Base-by-base conservation (phyloP, 2,888 invertebrate species). In the Drosophila niveifrons region DNA sequence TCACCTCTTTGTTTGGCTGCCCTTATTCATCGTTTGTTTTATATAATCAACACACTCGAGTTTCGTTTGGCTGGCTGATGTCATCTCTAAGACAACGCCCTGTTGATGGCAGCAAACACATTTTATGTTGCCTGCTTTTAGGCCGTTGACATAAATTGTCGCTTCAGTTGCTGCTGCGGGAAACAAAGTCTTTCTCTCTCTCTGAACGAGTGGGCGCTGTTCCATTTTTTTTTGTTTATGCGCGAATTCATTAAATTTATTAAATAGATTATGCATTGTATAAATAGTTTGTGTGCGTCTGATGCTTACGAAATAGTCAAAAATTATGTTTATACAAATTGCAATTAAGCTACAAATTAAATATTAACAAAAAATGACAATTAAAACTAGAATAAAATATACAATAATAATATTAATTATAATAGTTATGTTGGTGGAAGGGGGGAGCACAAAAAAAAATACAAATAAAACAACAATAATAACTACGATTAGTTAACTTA, bases 281-380 rank as follows among this genome's bases (percentile, higher is more conserved):
- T 82, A 82, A 82, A 85, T 82, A 85, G 63, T 62, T 23, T 23
- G 46, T 56, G 47, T 62, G 53, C 48, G 56, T 13, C 53, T 46
- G 46, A 39, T 34, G 23, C 75, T 78, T 87, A 87, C 41, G 82
- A 84, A 84, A 72, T 84, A 83, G 80, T 87, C 78, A 81, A 84
- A 78, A 72, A 67, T 50, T 53, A 41, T 41, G 13, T 63, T 41
- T 50, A 29, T 48, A 63, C 43, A 47, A 34, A 7, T 17, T 62
- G 43, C 28, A 52, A 43, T 8, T 7, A 47, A 56, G 34, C 17
- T 44, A 51, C 43, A 56, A 31, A 46, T 70, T 63, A 73, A 66
- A 55, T 62, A 51, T 8, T 3, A 23, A 2, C 57, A 44, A 36
- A 34, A 47, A 58, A 52, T 46, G 53, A 39, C 13, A 58, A 59